phyloP scores from a whole-genome alignment of 23 tunicate species.

The Clavelina lepadiformis region DNA sequence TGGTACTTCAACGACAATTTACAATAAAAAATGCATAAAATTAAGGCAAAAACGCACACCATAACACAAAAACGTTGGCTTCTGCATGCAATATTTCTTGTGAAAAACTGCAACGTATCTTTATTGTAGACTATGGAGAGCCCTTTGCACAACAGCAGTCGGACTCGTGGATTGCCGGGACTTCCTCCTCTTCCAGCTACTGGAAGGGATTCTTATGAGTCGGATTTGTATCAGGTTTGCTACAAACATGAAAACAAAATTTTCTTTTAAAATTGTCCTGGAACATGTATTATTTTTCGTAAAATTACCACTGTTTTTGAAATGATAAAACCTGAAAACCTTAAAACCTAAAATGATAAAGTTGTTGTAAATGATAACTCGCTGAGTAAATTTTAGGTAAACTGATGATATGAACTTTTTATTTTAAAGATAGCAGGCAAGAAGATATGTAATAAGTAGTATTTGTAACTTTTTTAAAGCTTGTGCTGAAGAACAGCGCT shows the following conservation, averaged over 20 bases:
- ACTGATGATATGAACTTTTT: not conserved
- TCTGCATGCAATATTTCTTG: no score
- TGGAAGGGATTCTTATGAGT: conserved; percentile 23
- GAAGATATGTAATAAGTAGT: not conserved
- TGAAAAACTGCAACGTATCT: no score
- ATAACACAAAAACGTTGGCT: no score
- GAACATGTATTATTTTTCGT: not conserved
- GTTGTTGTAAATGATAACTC: no score
- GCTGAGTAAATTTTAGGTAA: not conserved
- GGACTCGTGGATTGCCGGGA: conserved; percentile 26
- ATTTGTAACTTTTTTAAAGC: conserved; percentile 8
- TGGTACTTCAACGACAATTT: no score
- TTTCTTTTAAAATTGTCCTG: not conserved
- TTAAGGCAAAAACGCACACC: no score
- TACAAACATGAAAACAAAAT: not conserved
- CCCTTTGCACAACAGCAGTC: conserved; percentile 35
- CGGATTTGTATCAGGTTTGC: conserved; percentile 65
- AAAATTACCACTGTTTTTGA: not conserved
- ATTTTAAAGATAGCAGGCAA: not conserved
- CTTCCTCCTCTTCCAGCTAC: conserved; percentile 54
- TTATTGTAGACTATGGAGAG: conserved; percentile 16
- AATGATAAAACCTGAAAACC: not conserved
- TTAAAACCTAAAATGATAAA: no score
- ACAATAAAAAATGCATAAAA: no score
- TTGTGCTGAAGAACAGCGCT: conserved; percentile 66